Base-by-base conservation (phyloP, 2,888 invertebrate species). In the Blastobasis adustella region DNA sequence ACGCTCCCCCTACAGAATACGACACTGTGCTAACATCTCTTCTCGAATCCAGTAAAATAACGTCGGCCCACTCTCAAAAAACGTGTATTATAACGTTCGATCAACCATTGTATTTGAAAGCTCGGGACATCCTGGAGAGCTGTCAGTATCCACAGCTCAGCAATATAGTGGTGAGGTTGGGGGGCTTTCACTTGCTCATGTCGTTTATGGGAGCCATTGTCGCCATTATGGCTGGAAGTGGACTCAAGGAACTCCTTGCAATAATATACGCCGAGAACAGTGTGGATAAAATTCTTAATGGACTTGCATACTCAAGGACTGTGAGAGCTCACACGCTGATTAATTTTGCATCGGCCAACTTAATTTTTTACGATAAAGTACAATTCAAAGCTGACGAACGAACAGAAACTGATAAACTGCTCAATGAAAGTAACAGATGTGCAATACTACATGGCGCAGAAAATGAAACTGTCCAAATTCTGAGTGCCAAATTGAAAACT, bases 161-260 rank as follows among this genome's bases (percentile, higher is more conserved):
- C 36, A 56, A 56, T 9, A 54, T 54, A 8, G 47, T 67, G 4
- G 53, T 69, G 4, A 57, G 63, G 51, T 59, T 70, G 3, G 70
- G 69, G 47, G 66, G 68, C 46, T 71, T 71, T 59, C 69, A 71
- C 58, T 45, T 64, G 9, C 54, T 69, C 0, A 66, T 71, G 66
- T 66, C 62, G 5, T 73, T 63, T 57, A 46, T 73, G 37, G 67
- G 67, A 10, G 49, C 54, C 5, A 63, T 71, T 5, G 69, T 67
- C 8, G 39, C 55, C 48, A 57, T 71, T 23, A 73, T 72, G 71
- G 51, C 58, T 36, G 70, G 67, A 37, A 69, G 68, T 54, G 71
- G 71, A 4, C 23, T 73, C 0, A 65, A 66, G 50, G 68, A 70
- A 55, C 45, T 58, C 36, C 61, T 49, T 6, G 52, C 43, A 42